Conservation (phyloP, 2,797 vertebrate species). For the Pantherophis alleghaniensis region DNA sequence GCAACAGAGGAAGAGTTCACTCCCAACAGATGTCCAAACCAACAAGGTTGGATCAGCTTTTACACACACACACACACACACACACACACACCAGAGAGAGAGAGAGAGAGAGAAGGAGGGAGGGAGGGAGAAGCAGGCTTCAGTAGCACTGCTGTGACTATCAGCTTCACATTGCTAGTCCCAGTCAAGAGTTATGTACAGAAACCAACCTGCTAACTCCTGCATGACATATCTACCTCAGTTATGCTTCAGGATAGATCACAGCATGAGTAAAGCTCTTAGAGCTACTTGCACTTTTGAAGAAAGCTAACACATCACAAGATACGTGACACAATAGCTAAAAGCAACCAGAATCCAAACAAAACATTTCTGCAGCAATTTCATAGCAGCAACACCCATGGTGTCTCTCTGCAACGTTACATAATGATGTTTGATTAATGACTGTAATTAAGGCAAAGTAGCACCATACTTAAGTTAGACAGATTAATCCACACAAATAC, state of each 20-base stretch:
- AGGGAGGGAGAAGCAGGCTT: neutral
- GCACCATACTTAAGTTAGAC: slow-evolving; percentile 46
- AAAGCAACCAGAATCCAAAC: neutral
- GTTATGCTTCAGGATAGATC: neutral
- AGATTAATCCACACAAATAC: slow-evolving; percentile 37
- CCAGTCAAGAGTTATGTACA: neutral
- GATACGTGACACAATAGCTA: neutral
- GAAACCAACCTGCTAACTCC: neutral
- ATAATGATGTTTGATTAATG: slow-evolving; percentile 54
- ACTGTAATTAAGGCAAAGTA: slow-evolving; percentile 53
- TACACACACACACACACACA: no score
- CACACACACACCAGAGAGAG: no score
- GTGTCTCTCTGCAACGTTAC: slow-evolving; percentile 32
- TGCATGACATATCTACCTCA: neutral
- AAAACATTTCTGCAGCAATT: neutral
- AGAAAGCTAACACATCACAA: neutral
- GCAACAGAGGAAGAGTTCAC: neutral
- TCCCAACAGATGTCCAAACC: neutral
- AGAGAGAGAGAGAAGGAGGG: no score
- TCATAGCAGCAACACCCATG: neutral
- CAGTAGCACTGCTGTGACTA: neutral
- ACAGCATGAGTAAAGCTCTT: neutral
- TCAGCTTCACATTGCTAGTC: neutral
- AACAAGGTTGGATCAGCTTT: neutral
- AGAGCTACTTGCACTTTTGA: neutral